Evolutionary conservation across 2,113 vertebrate species (phyloP), one percentile per base, ranked within the genome.

Genomic region (Bubalus kerabau): DNA sequence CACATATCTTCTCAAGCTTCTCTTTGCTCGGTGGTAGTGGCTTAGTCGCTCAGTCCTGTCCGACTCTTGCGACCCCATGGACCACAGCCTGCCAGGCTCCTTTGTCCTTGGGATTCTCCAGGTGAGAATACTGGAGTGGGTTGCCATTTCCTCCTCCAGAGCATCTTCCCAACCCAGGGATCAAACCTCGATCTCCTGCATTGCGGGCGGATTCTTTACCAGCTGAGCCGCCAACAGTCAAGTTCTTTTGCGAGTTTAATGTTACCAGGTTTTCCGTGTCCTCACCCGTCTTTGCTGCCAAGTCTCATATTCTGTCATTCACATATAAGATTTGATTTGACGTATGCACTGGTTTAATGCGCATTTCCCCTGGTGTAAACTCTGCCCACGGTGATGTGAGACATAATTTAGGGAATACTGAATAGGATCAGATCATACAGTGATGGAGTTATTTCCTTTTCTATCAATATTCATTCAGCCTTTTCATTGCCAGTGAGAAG

Each of bases 401-500:
- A 40, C n/a, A 24, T 50, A 46, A 86, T 59, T 87, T 62, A 88
- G 54, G 32, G 10, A 81, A 28, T 28, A 19, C n/a, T 82, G 48
- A 91, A 48, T 30, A 48, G 43, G 43, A 28, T 50, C 59, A 78
- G 21, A 43, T 87, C n/a, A 60, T 21, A 5, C 3, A n/a, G 30
- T 54, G 91, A 81, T 90, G n/a, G 87, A 54, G 57, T 36, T 40
- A 24, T 30, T 90, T 46, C 43, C 81, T 64, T 84, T 94, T 54
- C 12, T 11, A 0, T 62, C 15, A 24, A 0, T 78, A 19, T n/a
- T 54, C 23, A 24, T 46, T 50, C 13, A 21, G 16, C 57, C 84
- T 90, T 90, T 71, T 89, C 64, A 90, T 91, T 78, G 50, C 40
- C 88, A 81, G 43, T 52, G 81, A 94, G 86, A 80, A 90, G 62